A percentile compares a stretch with the other conserved stretches of the same genome.
Conservation (phyloP, 1,140 invertebrate species). For the Bradynema listronoti region DNA sequence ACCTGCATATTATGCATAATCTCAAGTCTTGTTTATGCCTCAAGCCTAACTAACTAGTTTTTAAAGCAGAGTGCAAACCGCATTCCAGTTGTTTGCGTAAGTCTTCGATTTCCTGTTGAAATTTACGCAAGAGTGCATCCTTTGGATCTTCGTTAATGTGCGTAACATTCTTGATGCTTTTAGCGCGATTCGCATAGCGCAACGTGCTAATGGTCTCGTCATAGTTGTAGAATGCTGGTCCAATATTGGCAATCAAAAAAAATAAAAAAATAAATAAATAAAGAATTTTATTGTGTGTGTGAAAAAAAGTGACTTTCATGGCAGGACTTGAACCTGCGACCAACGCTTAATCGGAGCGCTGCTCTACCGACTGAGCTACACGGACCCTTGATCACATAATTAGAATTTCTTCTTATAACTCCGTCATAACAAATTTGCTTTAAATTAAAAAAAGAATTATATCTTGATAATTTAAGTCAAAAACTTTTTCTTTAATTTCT, state of each 20-base stretch:
- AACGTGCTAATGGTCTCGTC: conserved; percentile 94
- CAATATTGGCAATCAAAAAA: conserved; percentile 77
- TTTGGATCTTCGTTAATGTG: conserved; percentile 96
- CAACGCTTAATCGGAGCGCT: too few species aligned
- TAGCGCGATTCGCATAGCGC: conserved; percentile 89
- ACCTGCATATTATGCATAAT: too few species aligned
- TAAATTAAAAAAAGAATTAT: background rate
- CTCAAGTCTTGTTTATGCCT: too few species aligned
- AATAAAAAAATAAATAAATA: conserved; percentile 22
- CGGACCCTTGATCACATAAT: too few species aligned
- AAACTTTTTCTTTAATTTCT: too few species aligned
- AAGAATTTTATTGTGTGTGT: background rate
- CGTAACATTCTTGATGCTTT: conserved; percentile 92
- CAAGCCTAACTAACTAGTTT: too few species aligned
- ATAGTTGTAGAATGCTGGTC: conserved; percentile 89
- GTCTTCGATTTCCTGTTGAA: conserved; percentile 91
- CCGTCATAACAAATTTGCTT: background rate
- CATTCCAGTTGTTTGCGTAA: conserved; percentile 73
- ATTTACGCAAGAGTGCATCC: conserved; percentile 85
- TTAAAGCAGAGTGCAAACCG: conserved; percentile 42
- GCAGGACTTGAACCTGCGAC: too few species aligned
- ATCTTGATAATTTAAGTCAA: too few species aligned
- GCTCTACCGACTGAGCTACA: too few species aligned
- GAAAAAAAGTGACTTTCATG: conserved; percentile 1
- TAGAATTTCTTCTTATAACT: too few species aligned